Evolutionary conservation across 2,888 invertebrate species (phyloP), one percentile per base, ranked within the genome.

Genomic region (Halocaridina rubra): DNA sequence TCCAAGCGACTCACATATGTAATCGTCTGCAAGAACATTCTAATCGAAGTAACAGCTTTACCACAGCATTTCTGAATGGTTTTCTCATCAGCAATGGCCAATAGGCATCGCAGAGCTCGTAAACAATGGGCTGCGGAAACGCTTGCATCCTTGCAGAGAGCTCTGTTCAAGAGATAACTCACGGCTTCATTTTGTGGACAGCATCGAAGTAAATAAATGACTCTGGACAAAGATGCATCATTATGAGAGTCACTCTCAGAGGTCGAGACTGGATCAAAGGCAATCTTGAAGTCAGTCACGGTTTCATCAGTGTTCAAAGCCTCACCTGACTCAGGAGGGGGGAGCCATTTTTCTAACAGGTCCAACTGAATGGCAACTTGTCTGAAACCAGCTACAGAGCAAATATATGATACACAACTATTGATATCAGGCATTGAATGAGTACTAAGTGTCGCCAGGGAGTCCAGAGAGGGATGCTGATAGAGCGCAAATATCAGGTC

Each of bases 281-380:
- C 46, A 19, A 87, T 61, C 57, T 81, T 67, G 76, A 88, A 88
- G 72, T 88, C 86, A 4, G 86, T 59, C 22, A 88, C 81, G 13
- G 88, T 88, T 29, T 86, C 81, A 16, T 86, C 88, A 10, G 33
- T 80, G 16, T 16, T 16, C 59, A 71, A 27, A 10, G 61, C 74
- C 16, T 67, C 32, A 16, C 79, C 72, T 8, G 46, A 16, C 33
- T 86, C 84, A 27, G 84, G 67, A 4, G 84, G 86, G 3, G 86
- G 88, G 16, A 88, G 84, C 88, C 88, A 88, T 46, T 88, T 80
- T 67, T 86, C 82, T 32, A 88, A 39, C 72, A 88, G 67, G 19
- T 84, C 86, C 24, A 81, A 33, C 75, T 84, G 88, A 19, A 88
- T 84, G 5, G 61, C n/a, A 10, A 59, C 77, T 13, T 72, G 69